phyloP scores from a whole-genome alignment of 2,888 invertebrate genomes.

The Drosophila niveifrons region DNA sequence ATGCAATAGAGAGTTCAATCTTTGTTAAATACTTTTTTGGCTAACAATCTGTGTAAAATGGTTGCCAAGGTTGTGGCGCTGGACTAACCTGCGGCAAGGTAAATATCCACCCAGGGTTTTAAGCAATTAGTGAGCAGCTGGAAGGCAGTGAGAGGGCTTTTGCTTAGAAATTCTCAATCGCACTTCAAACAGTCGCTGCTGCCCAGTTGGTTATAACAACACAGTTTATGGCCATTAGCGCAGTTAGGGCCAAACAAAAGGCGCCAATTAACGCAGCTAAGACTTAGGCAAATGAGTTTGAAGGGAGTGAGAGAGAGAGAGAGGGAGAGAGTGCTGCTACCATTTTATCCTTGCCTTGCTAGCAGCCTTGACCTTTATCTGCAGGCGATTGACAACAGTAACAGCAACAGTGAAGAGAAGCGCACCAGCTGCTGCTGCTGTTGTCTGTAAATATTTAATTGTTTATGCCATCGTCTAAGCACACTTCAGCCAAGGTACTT shows the following conservation, averaged over 20 bases:
- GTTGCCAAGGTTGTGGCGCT: constrained; percentile 36
- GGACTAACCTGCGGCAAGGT: constrained; percentile 45
- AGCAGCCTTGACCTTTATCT: constrained; percentile 80
- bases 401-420: constrained; percentile 1
- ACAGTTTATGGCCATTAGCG: constrained; percentile 70
- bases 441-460: constrained; percentile 77
- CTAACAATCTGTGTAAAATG: constrained; percentile 26
- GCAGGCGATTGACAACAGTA: constrained; percentile 51
- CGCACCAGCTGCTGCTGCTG: constrained; percentile 31
- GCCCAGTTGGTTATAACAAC: constrained; percentile 51
- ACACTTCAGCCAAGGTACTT: constrained; percentile 55
- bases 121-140: constrained; percentile 39
- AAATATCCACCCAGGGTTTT: constrained; percentile 30
- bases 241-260: constrained; percentile 65
- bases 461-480: constrained; percentile 65
- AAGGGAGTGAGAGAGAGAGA: too few relatives aligned
- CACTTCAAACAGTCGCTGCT: constrained; percentile 61
- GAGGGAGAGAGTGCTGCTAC: not conserved
- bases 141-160: not conserved
- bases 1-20: not conserved
- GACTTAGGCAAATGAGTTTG: constrained; percentile 61
- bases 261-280: constrained; percentile 76
- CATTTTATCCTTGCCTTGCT: constrained; percentile 34
- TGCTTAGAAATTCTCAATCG: constrained; percentile 70
- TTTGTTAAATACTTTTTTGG: not conserved